Conservation (phyloP, 1,140 invertebrate species). For the Ceratitis capitata region DNA sequence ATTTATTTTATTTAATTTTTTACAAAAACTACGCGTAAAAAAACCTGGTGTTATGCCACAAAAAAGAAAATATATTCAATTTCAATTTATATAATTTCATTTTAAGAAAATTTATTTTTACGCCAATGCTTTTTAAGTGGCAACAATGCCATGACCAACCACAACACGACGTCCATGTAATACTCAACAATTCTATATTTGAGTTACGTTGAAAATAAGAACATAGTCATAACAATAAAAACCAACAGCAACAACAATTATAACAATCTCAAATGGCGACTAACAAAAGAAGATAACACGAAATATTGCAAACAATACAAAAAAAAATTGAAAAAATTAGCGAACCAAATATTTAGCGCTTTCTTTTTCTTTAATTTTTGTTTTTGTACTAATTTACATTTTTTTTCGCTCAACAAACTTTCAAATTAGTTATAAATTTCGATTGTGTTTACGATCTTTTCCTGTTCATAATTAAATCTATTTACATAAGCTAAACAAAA, state of each 20-base stretch:
- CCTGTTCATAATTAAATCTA: slow-evolving; percentile 27
- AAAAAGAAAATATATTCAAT: slow-evolving; percentile 40
- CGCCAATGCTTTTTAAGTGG: slow-evolving; percentile 30
- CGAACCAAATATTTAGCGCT: not conserved
- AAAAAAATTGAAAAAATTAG: not conserved
- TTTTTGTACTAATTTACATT: not conserved
- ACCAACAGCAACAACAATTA: not conserved
- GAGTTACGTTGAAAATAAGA: slow-evolving; percentile 7
- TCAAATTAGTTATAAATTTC: slow-evolving; percentile 31
- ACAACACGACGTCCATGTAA: not conserved
- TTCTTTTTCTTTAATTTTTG: not conserved
- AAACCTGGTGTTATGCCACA: not conserved
- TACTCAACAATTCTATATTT: not conserved
- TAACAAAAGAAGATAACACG: not conserved
- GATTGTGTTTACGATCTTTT: not conserved
- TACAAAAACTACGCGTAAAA: not conserved
- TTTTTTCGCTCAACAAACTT: not conserved
- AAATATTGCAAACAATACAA: slow-evolving; percentile 5
- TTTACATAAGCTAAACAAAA: slow-evolving; percentile 46
- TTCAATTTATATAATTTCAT: slow-evolving; percentile 1
- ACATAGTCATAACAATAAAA: not conserved
- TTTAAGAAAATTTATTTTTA: not conserved
- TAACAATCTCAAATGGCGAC: not conserved
- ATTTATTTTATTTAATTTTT: not conserved
- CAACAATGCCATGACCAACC: no score